Evolutionary conservation across 2,888 invertebrate species (phyloP), one percentile per base, ranked within the genome.

Genomic region (Zelleria hepariella): DNA sequence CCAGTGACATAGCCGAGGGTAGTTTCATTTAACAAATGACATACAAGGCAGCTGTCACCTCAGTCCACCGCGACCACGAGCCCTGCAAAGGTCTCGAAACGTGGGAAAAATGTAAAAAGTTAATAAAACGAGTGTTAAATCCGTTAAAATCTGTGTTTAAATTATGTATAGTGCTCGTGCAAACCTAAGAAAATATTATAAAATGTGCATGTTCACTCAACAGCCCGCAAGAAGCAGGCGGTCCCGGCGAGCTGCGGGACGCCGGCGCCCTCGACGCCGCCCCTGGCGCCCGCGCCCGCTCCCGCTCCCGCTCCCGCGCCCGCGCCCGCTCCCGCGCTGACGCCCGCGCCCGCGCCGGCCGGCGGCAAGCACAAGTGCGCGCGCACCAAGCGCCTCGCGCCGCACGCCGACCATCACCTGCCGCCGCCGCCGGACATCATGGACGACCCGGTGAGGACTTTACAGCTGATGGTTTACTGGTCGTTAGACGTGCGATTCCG

Each of bases 371-470:
- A 83, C 78, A 85, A 90, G 77, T 75, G 88, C 71, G 67, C 83
- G 66, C 85, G 88, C 68, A 89, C 87, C 69, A 82, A 82, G 67
- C 81, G 86, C 62, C 69, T 72, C 63, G 80, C 80, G 65, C 80
- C 83, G 61, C 75, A 80, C 7, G 80, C 80, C 72, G 75, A 82
- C 69, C 86, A 87, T 82, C 82, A 88, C 77, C 82, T 88, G 78
- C 79, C 86, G 70, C 87, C 86, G 70, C 86, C 86, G 71, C 87
- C 84, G 18, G 49, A 49, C 10, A 49, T 49, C 3, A n/a, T 49
- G 20, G 49, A 49, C 20, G 49, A 49, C 20, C 49, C n/a, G 49
- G 49, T 49, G 20, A 49, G 18, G 2, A n/a, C n/a, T 5, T 42
- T 15, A 15, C 32, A 15, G 1, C 10, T 42, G n/a, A n/a, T n/a